These are phyloP conservation scores for Autographa pulchrina DNA, from an alignment of 2,888 invertebrate genomes.

Conservation along the genomic window DNA sequence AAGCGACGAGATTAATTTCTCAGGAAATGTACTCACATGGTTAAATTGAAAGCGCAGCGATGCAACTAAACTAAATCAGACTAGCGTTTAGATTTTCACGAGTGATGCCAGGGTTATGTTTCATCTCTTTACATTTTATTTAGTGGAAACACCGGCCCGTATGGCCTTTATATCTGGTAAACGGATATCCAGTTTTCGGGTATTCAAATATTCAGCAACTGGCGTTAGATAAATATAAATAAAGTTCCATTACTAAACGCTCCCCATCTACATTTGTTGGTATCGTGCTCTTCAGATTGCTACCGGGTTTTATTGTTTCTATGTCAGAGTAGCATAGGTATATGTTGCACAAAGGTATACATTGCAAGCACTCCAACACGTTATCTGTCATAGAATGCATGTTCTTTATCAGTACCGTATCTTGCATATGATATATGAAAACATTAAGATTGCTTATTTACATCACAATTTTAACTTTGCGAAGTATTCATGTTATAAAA, in stretches of 20 bases:
- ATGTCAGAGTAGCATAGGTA: background rate
- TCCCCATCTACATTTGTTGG: background rate
- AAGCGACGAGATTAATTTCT: background rate
- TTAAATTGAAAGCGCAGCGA: background rate
- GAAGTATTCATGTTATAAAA: background rate
- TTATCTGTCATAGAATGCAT: too few relatives aligned
- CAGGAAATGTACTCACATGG: background rate
- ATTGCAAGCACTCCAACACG: background rate
- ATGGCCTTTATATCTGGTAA: slow-evolving; percentile 34
- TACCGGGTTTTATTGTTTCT: background rate
- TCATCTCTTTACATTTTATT: slow-evolving; percentile 15
- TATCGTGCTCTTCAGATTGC: background rate
- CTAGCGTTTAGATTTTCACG: slow-evolving; percentile 1
- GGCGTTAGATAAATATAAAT: slow-evolving; percentile 21
- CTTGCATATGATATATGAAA: too few relatives aligned
- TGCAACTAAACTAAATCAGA: background rate
- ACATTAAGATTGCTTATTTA: too few relatives aligned
- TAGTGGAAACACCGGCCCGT: slow-evolving; percentile 27
- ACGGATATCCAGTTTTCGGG: slow-evolving; percentile 32
- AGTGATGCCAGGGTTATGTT: slow-evolving; percentile 18
- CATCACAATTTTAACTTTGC: too few relatives aligned
- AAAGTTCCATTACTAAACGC: slow-evolving; percentile 9
- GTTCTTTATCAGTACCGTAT: too few relatives aligned
- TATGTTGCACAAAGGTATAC: background rate
- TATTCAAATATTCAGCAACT: slow-evolving; percentile 35